These are phyloP conservation scores for Oreochromis aureus DNA, from an alignment of 2,113 vertebrate genomes.

Conservation along the genomic window DNA sequence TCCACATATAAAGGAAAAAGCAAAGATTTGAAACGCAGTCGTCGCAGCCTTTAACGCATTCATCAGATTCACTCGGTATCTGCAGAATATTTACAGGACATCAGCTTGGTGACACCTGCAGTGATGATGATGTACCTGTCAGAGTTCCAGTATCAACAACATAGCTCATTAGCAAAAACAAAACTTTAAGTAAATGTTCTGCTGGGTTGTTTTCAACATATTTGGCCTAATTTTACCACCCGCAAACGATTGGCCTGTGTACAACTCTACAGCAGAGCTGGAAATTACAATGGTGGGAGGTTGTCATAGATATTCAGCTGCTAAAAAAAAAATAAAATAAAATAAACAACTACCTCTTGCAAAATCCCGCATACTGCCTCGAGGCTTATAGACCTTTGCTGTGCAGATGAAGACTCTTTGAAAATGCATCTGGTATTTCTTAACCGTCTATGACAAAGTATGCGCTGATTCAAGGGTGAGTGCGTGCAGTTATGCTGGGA, in stretches of 20 bases:
- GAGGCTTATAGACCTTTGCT: not conserved
- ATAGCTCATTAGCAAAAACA: not conserved
- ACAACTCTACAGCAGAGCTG: not conserved
- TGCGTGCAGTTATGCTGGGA: not conserved
- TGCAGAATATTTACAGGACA: not conserved
- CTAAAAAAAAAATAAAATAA: not conserved
- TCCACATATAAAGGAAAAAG: not conserved
- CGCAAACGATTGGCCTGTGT: not conserved
- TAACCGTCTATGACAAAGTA: conserved; percentile 17
- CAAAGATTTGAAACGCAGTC: not conserved
- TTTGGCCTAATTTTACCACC: not conserved
- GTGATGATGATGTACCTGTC: not conserved
- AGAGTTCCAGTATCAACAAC: not conserved
- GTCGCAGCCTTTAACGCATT: not conserved
- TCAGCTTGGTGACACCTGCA: not conserved
- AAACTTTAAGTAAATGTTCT: not conserved
- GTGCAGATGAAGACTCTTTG: conserved; percentile 1
- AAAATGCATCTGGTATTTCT: conserved; percentile 40
- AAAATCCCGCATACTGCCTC: conserved; percentile 3
- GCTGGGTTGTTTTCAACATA: not conserved
- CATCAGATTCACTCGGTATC: not conserved
- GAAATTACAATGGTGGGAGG: conserved; percentile 1
- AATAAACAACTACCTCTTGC: not conserved
- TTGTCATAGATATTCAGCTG: not conserved
- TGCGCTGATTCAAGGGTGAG: not conserved